Percentiles rank a stretch among this genome's conserved stretches.
phyloP scores from a whole-genome alignment of 30 jellyfish, hydroid and myxozoan genomes.

The Cassiopea andromeda region DNA sequence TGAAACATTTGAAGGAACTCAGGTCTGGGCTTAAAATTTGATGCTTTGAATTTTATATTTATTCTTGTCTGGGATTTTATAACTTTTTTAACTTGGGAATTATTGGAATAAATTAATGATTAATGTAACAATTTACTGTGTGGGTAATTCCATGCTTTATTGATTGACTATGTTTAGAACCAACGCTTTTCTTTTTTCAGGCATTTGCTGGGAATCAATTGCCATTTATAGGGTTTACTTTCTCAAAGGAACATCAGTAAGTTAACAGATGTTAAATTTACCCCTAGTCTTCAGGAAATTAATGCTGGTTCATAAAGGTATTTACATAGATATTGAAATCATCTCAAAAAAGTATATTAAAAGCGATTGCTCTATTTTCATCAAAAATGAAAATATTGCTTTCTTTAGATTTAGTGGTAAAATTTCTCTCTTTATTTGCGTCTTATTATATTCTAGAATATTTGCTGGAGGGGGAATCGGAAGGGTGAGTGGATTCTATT shows the following conservation, averaged over 20 bases:
- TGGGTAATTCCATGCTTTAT: not conserved
- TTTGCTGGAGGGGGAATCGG: conserved; percentile 75
- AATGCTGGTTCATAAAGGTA: too few species aligned
- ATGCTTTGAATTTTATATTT: too few species aligned
- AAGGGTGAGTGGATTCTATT: conserved; percentile 24
- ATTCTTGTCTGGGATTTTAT: not conserved
- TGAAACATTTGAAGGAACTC: conserved; percentile 86
- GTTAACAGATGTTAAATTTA: not conserved
- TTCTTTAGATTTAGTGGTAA: too few species aligned
- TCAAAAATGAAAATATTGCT: too few species aligned
- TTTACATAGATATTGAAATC: too few species aligned
- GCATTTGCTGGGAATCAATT: conserved; percentile 98
- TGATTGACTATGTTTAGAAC: not conserved
- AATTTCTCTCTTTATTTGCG: too few species aligned
- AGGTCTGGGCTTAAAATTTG: conserved; percentile 38
- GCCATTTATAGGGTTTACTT: conserved; percentile 97
- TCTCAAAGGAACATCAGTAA: conserved; percentile 86
- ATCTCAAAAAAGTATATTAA: too few species aligned
- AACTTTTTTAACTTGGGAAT: not conserved
- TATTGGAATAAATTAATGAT: too few species aligned
- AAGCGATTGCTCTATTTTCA: too few species aligned
- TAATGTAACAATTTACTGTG: too few species aligned
- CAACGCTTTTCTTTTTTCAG: conserved; percentile 27
- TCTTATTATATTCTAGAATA: conserved; percentile 33
- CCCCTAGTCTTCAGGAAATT: too few species aligned